Evolutionary conservation across 2,797 vertebrate species (phyloP).

Genomic region (Neosilurus hyrtlii): DNA sequence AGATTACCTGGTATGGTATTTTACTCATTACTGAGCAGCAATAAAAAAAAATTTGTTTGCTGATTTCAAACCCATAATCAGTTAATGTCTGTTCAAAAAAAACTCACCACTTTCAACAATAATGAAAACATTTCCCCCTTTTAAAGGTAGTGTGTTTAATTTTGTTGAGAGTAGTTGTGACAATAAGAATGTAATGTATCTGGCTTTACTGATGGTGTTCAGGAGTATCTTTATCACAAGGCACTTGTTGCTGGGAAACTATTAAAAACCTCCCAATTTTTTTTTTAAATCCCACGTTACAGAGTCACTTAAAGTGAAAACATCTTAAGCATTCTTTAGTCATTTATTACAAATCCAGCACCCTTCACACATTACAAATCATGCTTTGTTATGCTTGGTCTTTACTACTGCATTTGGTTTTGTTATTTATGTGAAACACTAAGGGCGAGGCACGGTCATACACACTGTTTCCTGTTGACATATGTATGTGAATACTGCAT

Average conservation of each 20-base stretch:
- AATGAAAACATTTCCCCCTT: too few relatives aligned
- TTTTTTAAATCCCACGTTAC: neutral
- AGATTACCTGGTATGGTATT: too few relatives aligned
- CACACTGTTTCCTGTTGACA: neutral
- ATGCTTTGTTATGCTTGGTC: neutral
- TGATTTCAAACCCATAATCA: too few relatives aligned
- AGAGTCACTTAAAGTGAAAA: neutral
- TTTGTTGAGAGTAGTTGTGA: neutral
- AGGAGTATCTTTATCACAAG: neutral
- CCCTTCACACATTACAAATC: neutral
- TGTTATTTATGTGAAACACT: neutral
- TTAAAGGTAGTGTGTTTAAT: too few relatives aligned
- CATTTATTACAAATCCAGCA: neutral
- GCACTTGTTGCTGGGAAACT: neutral
- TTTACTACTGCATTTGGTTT: neutral
- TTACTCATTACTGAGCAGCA: too few relatives aligned
- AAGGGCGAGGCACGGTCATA: neutral
- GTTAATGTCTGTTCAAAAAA: too few relatives aligned
- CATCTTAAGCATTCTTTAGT: neutral
- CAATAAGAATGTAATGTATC: neutral
- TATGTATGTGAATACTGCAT: neutral
- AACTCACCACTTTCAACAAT: too few relatives aligned
- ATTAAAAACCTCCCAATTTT: neutral
- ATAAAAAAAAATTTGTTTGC: too few relatives aligned
- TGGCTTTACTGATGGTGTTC: neutral